Conservation (phyloP, 2,113 vertebrate species). For the Psittacula cyanocephala region DNA sequence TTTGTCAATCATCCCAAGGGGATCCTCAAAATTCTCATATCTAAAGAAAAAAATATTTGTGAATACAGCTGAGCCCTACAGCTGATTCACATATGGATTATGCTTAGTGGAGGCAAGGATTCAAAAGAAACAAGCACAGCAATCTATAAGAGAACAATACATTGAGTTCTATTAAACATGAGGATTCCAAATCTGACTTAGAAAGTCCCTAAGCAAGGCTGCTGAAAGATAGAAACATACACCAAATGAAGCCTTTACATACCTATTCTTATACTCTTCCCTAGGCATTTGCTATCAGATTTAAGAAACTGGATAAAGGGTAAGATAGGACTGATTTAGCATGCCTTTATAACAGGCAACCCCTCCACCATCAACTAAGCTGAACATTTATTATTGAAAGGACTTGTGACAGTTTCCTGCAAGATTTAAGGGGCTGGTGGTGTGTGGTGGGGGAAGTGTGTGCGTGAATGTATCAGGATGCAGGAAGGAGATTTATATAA, state of each 20-base stretch:
- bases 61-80: background rate
- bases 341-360: background rate
- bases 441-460: background rate
- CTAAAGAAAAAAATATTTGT: constrained; percentile 55
- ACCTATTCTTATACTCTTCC: background rate
- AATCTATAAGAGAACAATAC: background rate
- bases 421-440: background rate
- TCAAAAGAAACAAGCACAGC: background rate
- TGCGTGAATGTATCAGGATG: background rate
- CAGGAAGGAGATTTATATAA: background rate
- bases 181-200: background rate
- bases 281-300: background rate
- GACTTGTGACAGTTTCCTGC: background rate
- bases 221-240: background rate
- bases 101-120: background rate
- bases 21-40: constrained; percentile 96
- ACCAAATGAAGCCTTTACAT: background rate
- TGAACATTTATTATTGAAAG: background rate
- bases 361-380: background rate
- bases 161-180: background rate
- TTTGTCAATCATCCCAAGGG: constrained; percentile 91
- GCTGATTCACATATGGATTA: background rate
- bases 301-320: background rate
- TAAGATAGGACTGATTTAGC: background rate
- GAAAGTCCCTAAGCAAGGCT: background rate